Evolutionary conservation across 1,140 invertebrate genomes (phyloP), one percentile per base, ranked within the genome.

Genomic region (Drosophila cardini): DNA sequence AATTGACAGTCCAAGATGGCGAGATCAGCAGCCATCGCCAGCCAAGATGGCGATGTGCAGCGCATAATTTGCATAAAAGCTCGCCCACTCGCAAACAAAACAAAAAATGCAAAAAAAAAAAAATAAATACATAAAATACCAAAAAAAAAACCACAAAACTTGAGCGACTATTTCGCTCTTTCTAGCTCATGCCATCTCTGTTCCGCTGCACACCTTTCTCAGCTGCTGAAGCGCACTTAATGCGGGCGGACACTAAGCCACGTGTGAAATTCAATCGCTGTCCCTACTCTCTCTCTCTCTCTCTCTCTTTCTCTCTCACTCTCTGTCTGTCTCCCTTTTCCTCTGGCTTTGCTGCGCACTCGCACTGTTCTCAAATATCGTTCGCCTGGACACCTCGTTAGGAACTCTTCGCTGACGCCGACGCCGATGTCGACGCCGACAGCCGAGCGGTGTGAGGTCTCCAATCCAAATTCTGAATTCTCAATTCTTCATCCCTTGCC

Each of bases 211-310:
- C 16, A 4, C 11, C 55, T 56, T 13, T 63, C 58, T 52, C 34
- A 58, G 15, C 10, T 75, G 65, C 21, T 81, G 83, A 74, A 84
- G 78, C 76, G 89, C 74, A 78, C 78, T 81, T 90, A 91, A 90
- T 90, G 83, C 84, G 84, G 89, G 89, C 80, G 89, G 75, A 91
- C 89, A 90, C 82, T 85, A 81, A 85, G 80, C 89, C 89, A 90
- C 83, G 89, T 90, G 83, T 90, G 89, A 90, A 90, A 90, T 85
- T 89, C 76, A 90, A 90, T 90, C 89, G 67, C 61, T 63, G 61
- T 18, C 60, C 53, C 70, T 48, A 34, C 26, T 11, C 46, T 50
- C 21, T 30, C 48, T 55, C 58, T 34, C 32, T 36, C 26, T 10
- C 56, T n/a, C 30, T 52, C 69, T 63, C 60, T 21, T 7, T 32